phyloP scores from a whole-genome alignment of 2,113 vertebrate species.

The Ammospiza nelsoni region DNA sequence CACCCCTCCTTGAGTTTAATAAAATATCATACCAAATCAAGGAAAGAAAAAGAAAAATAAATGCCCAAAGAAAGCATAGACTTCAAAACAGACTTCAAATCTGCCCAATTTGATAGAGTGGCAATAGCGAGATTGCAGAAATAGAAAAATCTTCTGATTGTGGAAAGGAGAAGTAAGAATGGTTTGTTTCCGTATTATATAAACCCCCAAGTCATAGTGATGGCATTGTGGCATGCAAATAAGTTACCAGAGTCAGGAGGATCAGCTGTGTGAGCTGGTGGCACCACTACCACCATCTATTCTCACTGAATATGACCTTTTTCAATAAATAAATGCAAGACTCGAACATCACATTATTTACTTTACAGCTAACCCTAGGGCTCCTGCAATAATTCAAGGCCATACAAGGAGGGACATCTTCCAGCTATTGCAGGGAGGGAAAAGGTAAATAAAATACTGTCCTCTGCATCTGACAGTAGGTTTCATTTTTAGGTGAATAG shows the following conservation, averaged over 20 bases:
- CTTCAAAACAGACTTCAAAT: not conserved
- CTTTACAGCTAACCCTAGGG: not conserved
- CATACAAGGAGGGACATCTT: not conserved
- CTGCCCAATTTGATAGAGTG: not conserved
- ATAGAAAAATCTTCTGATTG: not conserved
- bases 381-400: not conserved
- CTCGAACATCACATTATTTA: not conserved
- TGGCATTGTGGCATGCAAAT: not conserved
- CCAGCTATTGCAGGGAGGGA: not conserved
- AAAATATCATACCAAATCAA: not conserved
- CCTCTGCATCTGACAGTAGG: not conserved
- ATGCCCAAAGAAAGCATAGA: not conserved
- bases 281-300: not conserved
- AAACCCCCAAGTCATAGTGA: not conserved
- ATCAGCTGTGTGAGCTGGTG: not conserved
- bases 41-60: not conserved
- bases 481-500: not conserved
- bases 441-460: not conserved
- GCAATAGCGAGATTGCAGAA: not conserved
- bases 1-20: rapidly evolving
- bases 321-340: not conserved
- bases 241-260: not conserved
- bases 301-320: not conserved
- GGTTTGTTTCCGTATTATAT: not conserved
- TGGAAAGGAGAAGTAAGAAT: not conserved